A percentile compares a stretch with the other conserved stretches of the same genome.
These are phyloP conservation scores for Prosapia bicincta DNA, from an alignment of 2,888 invertebrate genomes.

Conservation along the genomic window DNA sequence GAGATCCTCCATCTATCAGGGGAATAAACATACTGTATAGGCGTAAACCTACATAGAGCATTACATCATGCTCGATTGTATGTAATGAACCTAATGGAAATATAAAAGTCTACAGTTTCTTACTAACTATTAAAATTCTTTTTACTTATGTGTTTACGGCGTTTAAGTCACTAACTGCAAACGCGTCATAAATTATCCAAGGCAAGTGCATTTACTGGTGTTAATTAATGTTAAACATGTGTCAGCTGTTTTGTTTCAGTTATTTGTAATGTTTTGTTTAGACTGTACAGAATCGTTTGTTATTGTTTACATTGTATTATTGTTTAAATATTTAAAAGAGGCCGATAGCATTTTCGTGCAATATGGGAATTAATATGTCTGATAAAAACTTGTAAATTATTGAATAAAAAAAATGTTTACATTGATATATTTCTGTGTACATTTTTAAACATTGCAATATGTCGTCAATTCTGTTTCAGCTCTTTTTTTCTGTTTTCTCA, in stretches of 20 bases:
- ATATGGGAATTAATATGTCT: background rate
- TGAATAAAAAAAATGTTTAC: background rate
- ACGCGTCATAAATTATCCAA: constrained; percentile 17
- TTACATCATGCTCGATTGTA: too few species aligned
- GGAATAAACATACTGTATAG: too few species aligned
- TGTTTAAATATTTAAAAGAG: background rate
- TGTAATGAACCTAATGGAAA: too few species aligned
- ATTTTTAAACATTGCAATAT: too few species aligned
- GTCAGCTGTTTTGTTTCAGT: background rate
- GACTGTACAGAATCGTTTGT: background rate
- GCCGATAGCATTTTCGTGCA: background rate
- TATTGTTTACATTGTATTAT: background rate
- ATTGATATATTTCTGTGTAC: background rate
- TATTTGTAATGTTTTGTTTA: background rate
- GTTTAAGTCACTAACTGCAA: too few species aligned
- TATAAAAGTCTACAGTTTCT: too few species aligned
- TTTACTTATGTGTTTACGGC: too few species aligned
- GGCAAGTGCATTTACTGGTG: background rate
- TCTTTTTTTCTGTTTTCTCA: too few species aligned
- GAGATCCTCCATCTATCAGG: too few species aligned
- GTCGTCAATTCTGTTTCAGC: too few species aligned
- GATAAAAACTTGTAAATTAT: background rate
- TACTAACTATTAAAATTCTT: too few species aligned
- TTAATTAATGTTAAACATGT: background rate
- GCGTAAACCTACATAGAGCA: too few species aligned